phyloP scores from a whole-genome alignment of 2,888 invertebrate species.

The Drosophila formosana region DNA sequence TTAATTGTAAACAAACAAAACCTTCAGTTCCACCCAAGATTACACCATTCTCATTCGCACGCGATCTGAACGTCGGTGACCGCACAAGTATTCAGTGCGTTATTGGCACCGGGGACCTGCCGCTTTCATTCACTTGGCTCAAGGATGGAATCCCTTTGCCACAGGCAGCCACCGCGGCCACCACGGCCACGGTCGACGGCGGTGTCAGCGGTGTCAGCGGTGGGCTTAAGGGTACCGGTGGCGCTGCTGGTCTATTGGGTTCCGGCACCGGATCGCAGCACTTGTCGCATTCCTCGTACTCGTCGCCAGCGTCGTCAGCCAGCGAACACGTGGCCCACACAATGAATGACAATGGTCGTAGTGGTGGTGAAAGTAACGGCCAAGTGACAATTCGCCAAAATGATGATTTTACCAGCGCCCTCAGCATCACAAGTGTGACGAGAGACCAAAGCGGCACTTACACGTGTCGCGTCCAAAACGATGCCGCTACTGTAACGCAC shows the following conservation, averaged over 20 bases:
- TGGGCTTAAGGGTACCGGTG: constrained; percentile 82
- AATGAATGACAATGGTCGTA: constrained; percentile 82
- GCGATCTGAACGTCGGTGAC: constrained; percentile 87
- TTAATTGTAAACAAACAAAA: constrained; percentile 30
- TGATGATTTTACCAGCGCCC: constrained; percentile 87
- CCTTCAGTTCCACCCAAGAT: constrained; percentile 88
- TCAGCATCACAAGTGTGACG: constrained; percentile 87
- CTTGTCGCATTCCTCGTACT: constrained; percentile 46
- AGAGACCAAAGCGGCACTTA: constrained; percentile 87
- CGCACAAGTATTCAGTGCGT: constrained; percentile 88
- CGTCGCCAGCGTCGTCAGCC: constrained; percentile 25
- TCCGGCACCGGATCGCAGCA: constrained; percentile 46
- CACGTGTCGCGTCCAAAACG: constrained; percentile 87
- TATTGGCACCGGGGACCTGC: constrained; percentile 88
- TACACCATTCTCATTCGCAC: constrained; percentile 89
- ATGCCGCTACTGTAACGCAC: constrained; percentile 87
- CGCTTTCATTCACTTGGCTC: constrained; percentile 88
- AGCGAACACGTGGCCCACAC: constrained; percentile 33
- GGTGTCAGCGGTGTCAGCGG: constrained; percentile 63
- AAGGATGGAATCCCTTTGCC: constrained; percentile 87
- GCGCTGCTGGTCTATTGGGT: constrained; percentile 69
- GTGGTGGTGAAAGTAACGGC: constrained; percentile 84
- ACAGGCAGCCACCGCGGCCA: constrained; percentile 59
- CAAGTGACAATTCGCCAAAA: constrained; percentile 87
- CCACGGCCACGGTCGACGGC: constrained; percentile 50